Conservation (phyloP, 2,888 invertebrate species). For the Drosophila affinis region DNA sequence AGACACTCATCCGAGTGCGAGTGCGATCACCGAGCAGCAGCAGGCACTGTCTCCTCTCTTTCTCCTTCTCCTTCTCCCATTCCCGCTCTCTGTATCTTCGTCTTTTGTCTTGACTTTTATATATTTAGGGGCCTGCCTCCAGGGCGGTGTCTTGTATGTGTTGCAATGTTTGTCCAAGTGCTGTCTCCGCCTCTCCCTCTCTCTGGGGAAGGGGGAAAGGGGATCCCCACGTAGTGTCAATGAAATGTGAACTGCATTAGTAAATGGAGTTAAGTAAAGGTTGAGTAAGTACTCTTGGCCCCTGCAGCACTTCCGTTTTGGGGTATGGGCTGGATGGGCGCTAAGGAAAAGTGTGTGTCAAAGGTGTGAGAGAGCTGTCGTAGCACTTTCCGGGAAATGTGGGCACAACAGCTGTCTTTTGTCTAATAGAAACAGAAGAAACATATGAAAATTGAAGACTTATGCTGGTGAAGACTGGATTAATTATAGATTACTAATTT, state of each 20-base stretch:
- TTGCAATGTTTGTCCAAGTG: conserved; percentile 48
- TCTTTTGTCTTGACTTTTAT: conserved; percentile 12
- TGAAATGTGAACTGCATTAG: conserved; percentile 40
- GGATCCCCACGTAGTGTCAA: conserved; percentile 22
- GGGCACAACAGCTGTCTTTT: conserved; percentile 25
- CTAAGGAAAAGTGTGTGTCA: conserved; percentile 35
- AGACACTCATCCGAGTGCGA: neutral
- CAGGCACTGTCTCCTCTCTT: neutral
- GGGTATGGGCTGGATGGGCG: neutral
- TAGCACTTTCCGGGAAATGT: conserved; percentile 13
- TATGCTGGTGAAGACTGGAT: too few relatives aligned
- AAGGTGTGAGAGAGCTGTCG: conserved; percentile 23
- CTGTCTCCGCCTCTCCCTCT: too few relatives aligned
- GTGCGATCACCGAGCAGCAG: neutral
- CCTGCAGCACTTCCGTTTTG: conserved; percentile 27
- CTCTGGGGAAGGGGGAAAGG: neutral
- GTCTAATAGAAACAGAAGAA: neutral
- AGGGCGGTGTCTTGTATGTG: neutral
- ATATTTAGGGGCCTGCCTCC: conserved; percentile 32
- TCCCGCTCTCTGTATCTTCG: neutral
- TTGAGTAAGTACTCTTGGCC: conserved; percentile 26
- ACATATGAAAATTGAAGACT: neutral
- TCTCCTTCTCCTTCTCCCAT: conserved; percentile 4
- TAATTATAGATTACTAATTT: too few relatives aligned
- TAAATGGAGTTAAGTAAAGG: conserved; percentile 34